Evolutionary conservation across 2,888 invertebrate species (phyloP).

Genomic region (Eumacrocentrus americanus): DNA sequence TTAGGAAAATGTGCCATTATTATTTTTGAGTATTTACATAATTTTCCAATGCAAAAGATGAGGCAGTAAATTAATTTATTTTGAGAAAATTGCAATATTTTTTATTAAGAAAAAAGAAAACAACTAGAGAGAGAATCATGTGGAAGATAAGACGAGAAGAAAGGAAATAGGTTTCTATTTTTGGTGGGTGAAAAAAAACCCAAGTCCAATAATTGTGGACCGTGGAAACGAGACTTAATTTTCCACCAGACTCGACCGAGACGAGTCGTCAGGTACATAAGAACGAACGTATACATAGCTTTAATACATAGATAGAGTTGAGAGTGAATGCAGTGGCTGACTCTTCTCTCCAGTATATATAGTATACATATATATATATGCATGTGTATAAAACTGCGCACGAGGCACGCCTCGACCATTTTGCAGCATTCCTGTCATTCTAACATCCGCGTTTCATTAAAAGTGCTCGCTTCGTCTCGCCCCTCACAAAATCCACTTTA

Average conservation of each 20-base stretch:
- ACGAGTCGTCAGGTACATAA: slow-evolving; percentile 19
- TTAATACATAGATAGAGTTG: slow-evolving; percentile 7
- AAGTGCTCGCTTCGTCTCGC: slow-evolving; percentile 38
- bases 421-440: slow-evolving; percentile 56
- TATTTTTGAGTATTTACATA: too few relatives aligned
- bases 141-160: slow-evolving; percentile 10
- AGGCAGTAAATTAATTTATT: too few relatives aligned
- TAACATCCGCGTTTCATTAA: slow-evolving; percentile 57
- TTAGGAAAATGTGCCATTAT: too few relatives aligned
- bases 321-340: slow-evolving; percentile 4
- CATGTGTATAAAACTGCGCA: slow-evolving; percentile 23
- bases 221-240: slow-evolving; percentile 46
- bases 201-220: slow-evolving; percentile 25
- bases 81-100: too few relatives aligned
- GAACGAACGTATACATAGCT: slow-evolving; percentile 8
- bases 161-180: slow-evolving; percentile 8
- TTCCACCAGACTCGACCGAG: slow-evolving; percentile 41
- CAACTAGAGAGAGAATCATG: slow-evolving; percentile 7
- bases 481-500: slow-evolving; percentile 17
- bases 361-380: slow-evolving; percentile 16
- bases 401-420: slow-evolving; percentile 50
- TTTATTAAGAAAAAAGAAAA: slow-evolving; percentile 3
- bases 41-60: too few relatives aligned
- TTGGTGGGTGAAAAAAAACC: slow-evolving; percentile 10
- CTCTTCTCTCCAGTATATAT: slow-evolving; percentile 13